Conservation (phyloP, 2,797 vertebrate genomes). For the Epinephelus malabaricus region DNA sequence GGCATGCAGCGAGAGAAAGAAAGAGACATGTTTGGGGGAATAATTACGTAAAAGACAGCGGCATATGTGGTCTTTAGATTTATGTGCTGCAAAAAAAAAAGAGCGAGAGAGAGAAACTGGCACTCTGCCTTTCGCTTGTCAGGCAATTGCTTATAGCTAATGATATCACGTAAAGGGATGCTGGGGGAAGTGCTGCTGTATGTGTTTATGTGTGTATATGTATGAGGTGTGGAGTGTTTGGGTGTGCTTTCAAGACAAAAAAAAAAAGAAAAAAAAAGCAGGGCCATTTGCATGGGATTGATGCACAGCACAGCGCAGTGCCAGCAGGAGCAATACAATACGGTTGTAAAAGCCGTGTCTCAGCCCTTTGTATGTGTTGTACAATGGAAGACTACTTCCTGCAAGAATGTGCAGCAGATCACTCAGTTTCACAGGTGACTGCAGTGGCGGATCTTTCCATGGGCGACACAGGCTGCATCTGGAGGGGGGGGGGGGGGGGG, state of each 20-base stretch:
- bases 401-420: constrained; percentile 30
- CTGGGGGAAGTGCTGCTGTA: constrained; percentile 55
- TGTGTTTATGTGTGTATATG: constrained; percentile 52
- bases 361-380: constrained; percentile 52
- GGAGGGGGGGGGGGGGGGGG: no score
- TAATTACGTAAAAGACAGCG: constrained; percentile 73
- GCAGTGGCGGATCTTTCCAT: no score
- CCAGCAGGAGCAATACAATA: constrained; percentile 65
- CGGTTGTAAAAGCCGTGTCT: constrained; percentile 61
- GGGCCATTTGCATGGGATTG: constrained; percentile 77
- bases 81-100: constrained; percentile 56
- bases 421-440: constrained; percentile 22
- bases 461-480: no score
- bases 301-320: constrained; percentile 54
- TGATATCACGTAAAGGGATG: constrained; percentile 76
- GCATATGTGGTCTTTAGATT: constrained; percentile 82
- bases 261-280: constrained; percentile 30
- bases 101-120: constrained; percentile 40
- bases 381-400: constrained; percentile 38
- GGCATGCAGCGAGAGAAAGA: constrained; percentile 45
- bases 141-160: constrained; percentile 81
- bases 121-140: constrained; percentile 74
- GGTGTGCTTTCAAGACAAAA: constrained; percentile 28
- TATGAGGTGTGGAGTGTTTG: constrained; percentile 58
- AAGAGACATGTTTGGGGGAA: constrained; percentile 55